A percentile compares a stretch with the other conserved stretches of the same genome.
Conservation (phyloP, 2,113 vertebrate genomes). For the Danionella cerebrum region DNA sequence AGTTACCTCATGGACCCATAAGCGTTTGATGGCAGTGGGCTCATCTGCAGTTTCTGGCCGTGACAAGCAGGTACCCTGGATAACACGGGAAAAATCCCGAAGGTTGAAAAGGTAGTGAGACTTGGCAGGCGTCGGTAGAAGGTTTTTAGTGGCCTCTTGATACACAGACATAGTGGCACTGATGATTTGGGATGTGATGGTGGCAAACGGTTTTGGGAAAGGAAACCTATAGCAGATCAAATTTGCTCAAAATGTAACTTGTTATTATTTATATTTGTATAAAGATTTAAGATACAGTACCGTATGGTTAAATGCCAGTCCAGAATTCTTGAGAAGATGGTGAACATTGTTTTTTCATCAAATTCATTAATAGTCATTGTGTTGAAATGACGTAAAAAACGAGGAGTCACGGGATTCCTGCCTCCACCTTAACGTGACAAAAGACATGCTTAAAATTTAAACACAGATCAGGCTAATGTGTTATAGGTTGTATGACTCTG, state of each 20-base stretch:
- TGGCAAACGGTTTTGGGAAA: slow-evolving; percentile 69
- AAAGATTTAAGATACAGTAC: slow-evolving; percentile 45
- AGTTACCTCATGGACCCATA: slow-evolving; percentile 91
- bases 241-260: not conserved
- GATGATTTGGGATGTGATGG: slow-evolving; percentile 71
- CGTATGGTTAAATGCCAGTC: slow-evolving; percentile 77
- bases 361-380: slow-evolving; percentile 84
- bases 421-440: slow-evolving; percentile 70
- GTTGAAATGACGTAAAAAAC: slow-evolving; percentile 83
- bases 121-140: slow-evolving; percentile 81
- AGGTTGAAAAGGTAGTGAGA: slow-evolving; percentile 91
- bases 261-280: not conserved
- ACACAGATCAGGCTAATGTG: not conserved
- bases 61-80: slow-evolving; percentile 84
- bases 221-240: slow-evolving; percentile 65
- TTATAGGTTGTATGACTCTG: no score
- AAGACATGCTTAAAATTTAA: not conserved
- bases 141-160: slow-evolving; percentile 79
- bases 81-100: slow-evolving; percentile 82
- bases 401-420: slow-evolving; percentile 80
- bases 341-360: slow-evolving; percentile 80
- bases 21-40: slow-evolving; percentile 68
- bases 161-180: slow-evolving; percentile 73
- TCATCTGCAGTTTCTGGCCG: slow-evolving; percentile 74
- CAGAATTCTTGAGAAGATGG: slow-evolving; percentile 83